Evolutionary conservation across 2,888 invertebrate species (phyloP), one percentile per base, ranked within the genome.

Genomic region (Galerucella pusilla): DNA sequence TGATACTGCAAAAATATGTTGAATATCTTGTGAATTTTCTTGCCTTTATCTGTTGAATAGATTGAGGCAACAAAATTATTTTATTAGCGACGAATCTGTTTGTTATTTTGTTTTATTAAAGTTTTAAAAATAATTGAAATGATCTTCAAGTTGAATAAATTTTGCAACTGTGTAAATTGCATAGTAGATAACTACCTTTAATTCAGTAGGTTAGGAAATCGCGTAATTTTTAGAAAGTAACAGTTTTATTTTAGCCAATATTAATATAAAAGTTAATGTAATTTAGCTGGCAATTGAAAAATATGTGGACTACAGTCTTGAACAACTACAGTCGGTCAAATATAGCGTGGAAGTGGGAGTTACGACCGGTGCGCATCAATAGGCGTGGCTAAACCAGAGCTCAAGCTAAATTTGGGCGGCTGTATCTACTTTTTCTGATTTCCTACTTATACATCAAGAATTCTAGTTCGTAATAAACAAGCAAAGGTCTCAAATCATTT

Each of bases 101-200:
- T 49, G 14, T 49, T 14, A 12, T 9, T 28, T 28, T 28, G 4
- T 11, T 11, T 11, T 46, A 11, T 46, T 46, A 46, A 46, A 9
- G 2, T 49, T 49, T 49, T 49, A 49, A 49, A 49, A 49, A 49
- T 49, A 49, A 49, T 57, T 57, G 57, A 57, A 57, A 57, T 57
- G 57, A 20, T 57, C 57, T 57, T 57, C 57, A 57, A 57, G 57
- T 57, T 57, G 57, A 57, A 57, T 57, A 20, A 20, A 16, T 57
- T 57, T 57, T 20, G 2, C 16, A 2, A 16, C 9, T 57, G 7
- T 57, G 57, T 57, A 20, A 57, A 57, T 57, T 57, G 20, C 10
- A 57, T 57, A 16, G 57, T 20, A 57, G 2, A 20, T 57, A 7
- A 16, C 16, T 57, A 57, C 57, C 20, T 57, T 57, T 57, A 57